Evolutionary conservation across 2,888 invertebrate species (phyloP).

Genomic region (Ormyrus nitidulus): DNA sequence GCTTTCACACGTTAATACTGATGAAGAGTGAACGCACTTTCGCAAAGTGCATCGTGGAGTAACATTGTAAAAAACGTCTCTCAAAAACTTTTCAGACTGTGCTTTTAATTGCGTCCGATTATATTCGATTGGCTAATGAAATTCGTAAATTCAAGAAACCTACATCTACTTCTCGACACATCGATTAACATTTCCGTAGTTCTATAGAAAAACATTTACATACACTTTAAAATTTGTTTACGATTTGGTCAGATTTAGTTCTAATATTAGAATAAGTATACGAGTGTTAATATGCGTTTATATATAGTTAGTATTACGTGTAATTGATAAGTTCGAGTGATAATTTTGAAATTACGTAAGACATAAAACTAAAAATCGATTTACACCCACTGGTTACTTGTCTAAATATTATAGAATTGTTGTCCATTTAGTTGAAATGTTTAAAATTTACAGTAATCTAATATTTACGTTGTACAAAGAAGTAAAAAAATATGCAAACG

Average conservation of each 20-base stretch:
- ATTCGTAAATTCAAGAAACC: constrained; percentile 44
- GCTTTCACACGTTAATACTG: constrained; percentile 45
- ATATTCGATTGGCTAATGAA: background rate
- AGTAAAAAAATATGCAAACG: too few relatives aligned
- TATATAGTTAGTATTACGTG: too few relatives aligned
- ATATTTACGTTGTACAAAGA: too few relatives aligned
- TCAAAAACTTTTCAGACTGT: constrained; percentile 34
- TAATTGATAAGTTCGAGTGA: too few relatives aligned
- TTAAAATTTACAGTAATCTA: too few relatives aligned
- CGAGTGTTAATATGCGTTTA: too few relatives aligned
- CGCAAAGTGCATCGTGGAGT: constrained; percentile 17
- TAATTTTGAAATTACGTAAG: too few relatives aligned
- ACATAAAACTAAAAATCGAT: too few relatives aligned
- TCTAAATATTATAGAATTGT: too few relatives aligned
- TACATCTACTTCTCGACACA: background rate
- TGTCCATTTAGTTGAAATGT: too few relatives aligned
- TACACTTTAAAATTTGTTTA: background rate
- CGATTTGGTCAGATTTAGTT: background rate
- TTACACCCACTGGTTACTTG: too few relatives aligned
- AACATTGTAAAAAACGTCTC: constrained; percentile 50
- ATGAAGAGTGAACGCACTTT: constrained; percentile 33
- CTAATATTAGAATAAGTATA: background rate
- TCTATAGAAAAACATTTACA: background rate
- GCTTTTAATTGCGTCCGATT: background rate
- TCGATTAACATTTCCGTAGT: background rate